Evolutionary conservation across 2,888 invertebrate species (phyloP), one percentile per base, ranked within the genome.

Genomic region (Baronia brevicornis): DNA sequence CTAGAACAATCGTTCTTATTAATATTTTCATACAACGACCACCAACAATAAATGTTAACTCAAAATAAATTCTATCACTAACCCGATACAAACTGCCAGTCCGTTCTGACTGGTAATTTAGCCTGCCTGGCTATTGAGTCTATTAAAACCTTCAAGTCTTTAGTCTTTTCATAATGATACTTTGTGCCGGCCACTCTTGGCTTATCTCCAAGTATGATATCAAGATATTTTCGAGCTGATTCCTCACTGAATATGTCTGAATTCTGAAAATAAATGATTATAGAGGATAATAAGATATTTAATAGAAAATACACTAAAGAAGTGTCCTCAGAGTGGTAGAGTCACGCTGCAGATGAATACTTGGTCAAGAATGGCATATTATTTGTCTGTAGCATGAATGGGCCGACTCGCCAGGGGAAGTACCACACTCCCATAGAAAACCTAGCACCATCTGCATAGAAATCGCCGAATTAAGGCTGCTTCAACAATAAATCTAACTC

Each of bases 1-100:
- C 85, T 82, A 62, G 1, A 52, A 41, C 0, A 27, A 5, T n/a
- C n/a, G n/a, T n/a, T n/a, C n/a, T n/a, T n/a, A n/a, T n/a, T n/a
- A n/a, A 27, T 10, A 11, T 10, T 28, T 13, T 26, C 20, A n/a
- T n/a, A n/a, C n/a, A n/a, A n/a, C n/a, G 21, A 37, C 9, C 5
- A n/a, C 15, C 22, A n/a, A 25, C 11, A 7, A 9, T 11, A 13
- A 25, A 7, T 13, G n/a, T 4, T 14, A 26, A 13, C 7, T 9
- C 11, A 22, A 29, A 13, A 13, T 8, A 14, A 2, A 12, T n/a
- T n/a, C n/a, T n/a, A n/a, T 10, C 7, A 33, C 51, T 51, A 30
- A 80, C 82, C 77, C 2, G 65, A 49, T 5, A 48, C 60, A 0
- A 63, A 39, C 44, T 82, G 82, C 80, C 79, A 80, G 15, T 75